Conservation (phyloP, 92 coral and sea anemone genomes). For the Muricea muricata region DNA sequence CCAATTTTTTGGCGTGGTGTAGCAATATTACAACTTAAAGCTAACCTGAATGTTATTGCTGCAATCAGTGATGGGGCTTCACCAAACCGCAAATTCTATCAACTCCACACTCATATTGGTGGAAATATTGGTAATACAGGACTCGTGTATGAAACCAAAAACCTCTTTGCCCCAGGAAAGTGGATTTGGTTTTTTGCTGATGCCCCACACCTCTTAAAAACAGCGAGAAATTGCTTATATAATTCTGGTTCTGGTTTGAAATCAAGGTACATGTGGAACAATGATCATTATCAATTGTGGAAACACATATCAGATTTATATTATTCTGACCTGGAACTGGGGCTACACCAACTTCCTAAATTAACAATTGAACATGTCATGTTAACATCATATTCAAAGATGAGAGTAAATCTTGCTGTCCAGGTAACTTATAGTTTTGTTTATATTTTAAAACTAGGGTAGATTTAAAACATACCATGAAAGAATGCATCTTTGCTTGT, state of each 20-base stretch:
- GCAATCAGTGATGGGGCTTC: neutral
- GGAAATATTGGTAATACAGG: neutral
- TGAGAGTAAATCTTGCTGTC: slow-evolving; percentile 67
- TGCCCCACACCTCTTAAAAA: slow-evolving; percentile 64
- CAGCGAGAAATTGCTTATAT: slow-evolving; percentile 58
- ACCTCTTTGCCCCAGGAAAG: neutral
- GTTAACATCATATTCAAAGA: slow-evolving; percentile 51
- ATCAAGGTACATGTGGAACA: slow-evolving; percentile 60
- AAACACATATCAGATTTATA: slow-evolving; percentile 50
- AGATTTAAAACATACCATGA: too few relatives aligned
- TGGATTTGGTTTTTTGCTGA: neutral
- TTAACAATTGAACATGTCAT: slow-evolving; percentile 61
- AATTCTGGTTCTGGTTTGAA: slow-evolving; percentile 61
- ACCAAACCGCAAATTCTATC: neutral
- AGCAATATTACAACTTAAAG: neutral
- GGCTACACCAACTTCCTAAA: slow-evolving; percentile 62
- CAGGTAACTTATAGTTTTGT: too few relatives aligned
- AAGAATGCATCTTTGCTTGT: neutral
- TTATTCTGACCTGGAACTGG: slow-evolving; percentile 61
- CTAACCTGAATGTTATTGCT: neutral
- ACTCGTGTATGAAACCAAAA: neutral
- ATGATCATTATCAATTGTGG: slow-evolving; percentile 50
- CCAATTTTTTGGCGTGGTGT: neutral
- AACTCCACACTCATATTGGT: neutral
- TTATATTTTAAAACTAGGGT: too few relatives aligned